These are phyloP conservation scores for Cryptotermes secundus DNA, from an alignment of 1,140 invertebrate genomes.

Conservation along the genomic window DNA sequence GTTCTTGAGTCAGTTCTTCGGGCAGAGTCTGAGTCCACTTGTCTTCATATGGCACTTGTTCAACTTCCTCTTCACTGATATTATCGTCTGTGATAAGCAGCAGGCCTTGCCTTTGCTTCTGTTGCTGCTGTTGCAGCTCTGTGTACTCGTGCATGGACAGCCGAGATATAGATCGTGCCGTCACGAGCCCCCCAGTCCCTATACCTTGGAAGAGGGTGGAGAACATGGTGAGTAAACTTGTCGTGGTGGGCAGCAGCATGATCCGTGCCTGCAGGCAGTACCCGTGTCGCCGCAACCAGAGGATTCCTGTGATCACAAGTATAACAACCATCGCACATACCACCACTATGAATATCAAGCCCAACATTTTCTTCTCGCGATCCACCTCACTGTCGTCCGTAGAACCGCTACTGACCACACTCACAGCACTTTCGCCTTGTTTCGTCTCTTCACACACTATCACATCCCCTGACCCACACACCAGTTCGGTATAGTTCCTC, in stretches of 20 bases:
- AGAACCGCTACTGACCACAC: conserved; percentile 34
- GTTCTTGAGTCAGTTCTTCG: conserved; percentile 71
- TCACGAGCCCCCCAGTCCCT: neutral
- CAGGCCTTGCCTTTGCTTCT: conserved; percentile 6
- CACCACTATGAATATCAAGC: conserved; percentile 52
- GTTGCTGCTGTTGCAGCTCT: conserved; percentile 50
- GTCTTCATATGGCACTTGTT: conserved; percentile 55
- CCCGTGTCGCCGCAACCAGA: conserved; percentile 57
- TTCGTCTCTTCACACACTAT: conserved; percentile 47
- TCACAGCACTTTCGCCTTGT: conserved; percentile 44
- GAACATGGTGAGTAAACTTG: conserved; percentile 45
- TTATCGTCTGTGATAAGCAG: neutral
- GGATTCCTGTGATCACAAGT: conserved; percentile 51
- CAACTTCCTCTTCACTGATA: conserved; percentile 26
- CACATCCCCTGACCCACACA: conserved; percentile 54
- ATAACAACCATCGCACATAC: conserved; percentile 52
- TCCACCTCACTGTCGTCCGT: conserved; percentile 45
- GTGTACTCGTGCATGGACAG: conserved; percentile 64
- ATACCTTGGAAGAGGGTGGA: neutral
- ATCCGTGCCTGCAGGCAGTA: conserved; percentile 50
- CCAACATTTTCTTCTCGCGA: conserved; percentile 50
- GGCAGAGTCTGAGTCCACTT: conserved; percentile 71
- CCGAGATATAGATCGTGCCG: conserved; percentile 54
- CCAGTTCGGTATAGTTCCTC: conserved; percentile 59
- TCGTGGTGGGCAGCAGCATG: conserved; percentile 41